Conservation (phyloP, 2,797 vertebrate genomes). For the Cheirogaleus major region DNA sequence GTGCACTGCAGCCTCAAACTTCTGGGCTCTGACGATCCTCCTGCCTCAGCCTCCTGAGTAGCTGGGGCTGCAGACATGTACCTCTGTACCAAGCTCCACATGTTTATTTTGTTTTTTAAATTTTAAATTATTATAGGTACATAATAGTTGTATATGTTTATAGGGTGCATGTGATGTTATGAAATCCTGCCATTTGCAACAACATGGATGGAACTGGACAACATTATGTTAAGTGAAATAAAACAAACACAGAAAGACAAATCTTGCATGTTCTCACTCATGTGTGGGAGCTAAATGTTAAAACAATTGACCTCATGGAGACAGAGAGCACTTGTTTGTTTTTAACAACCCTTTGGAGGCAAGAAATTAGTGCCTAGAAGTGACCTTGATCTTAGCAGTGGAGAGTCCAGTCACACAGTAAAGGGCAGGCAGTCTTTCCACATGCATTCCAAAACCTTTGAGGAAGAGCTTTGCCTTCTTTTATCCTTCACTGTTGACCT, state of each 20-base stretch:
- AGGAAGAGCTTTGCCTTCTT: background rate
- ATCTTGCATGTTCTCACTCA: background rate
- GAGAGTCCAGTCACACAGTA: background rate
- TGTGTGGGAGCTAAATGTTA: background rate
- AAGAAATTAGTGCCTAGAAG: background rate
- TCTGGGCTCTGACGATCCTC: background rate
- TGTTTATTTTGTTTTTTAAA: background rate
- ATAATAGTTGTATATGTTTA: background rate
- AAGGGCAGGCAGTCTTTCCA: background rate
- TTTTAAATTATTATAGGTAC: background rate
- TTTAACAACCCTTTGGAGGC: background rate
- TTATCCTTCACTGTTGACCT: constrained; percentile 4
- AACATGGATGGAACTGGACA: background rate
- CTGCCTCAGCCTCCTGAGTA: background rate
- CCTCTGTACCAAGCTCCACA: background rate
- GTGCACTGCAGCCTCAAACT: background rate
- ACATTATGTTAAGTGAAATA: background rate
- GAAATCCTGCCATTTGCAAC: background rate
- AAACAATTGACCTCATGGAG: background rate
- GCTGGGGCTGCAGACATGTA: background rate
- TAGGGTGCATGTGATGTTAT: background rate
- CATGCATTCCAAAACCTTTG: background rate
- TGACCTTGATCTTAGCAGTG: background rate
- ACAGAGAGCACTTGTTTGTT: background rate
- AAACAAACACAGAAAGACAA: background rate